Base-by-base conservation (phyloP, 64 coral and sea anemone genomes). In the Cladopsammia gracilis region DNA sequence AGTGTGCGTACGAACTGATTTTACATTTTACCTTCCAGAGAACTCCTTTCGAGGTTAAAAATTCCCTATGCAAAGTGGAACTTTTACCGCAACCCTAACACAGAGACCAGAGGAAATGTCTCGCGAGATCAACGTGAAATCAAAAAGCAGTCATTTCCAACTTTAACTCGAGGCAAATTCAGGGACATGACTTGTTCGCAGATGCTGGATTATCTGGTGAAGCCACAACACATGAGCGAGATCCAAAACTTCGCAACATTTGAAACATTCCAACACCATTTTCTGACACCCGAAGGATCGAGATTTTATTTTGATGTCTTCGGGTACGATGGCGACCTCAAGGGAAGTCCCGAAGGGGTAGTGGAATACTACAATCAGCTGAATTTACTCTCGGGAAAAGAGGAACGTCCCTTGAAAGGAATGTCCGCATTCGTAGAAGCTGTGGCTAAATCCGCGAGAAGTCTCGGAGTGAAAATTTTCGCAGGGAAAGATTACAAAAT, bases 261-360 rank as follows among this genome's bases (percentile, higher is more conserved):
- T 66, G 80, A 84, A 83, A 84, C 80, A 49, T 84, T 84, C 12
- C 80, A 84, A 47, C 60, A 68, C 18, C 80, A 84, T 48, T 84
- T 67, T 68, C 60, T 84, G 0, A 84, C 80, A 11, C 80, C 80
- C 3, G 80, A 84, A 5, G 80, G 80, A 4, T 84, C 80, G 10
- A 64, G 80, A 9, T 84, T 23, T 68, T 84, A 84, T 49, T 84
- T 84, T 34, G 80, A 84, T 19, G 62, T 84, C 6, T 66, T 68
- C 18, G 80, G 80, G 1, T 84, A 84, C 42, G 80, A 84, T 44
- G 80, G 80, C 3, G 80, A 84, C 43, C 80, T 84, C 45, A 48
- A 67, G 19, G 80, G 80, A 7, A 84, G 80, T 19, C 86, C 80
- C 2, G 80, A 84, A 47, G 80, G 80, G 2, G n/a, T 84, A 3